phyloP scores from a whole-genome alignment of 1,140 invertebrate species.

The Papilio machaon region DNA sequence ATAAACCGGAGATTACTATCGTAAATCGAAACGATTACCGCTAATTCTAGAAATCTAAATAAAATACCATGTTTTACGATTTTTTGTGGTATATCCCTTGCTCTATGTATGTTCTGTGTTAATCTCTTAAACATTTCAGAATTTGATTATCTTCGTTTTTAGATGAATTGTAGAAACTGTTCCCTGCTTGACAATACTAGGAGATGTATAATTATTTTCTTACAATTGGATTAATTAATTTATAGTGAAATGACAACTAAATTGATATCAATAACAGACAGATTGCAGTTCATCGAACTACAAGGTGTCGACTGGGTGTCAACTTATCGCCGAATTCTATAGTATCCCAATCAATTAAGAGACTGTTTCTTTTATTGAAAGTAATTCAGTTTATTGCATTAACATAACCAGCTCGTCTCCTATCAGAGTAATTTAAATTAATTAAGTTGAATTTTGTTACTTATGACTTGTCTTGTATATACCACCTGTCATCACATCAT shows the following conservation, averaged over 20 bases:
- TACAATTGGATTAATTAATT: no score
- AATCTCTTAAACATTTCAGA: no score
- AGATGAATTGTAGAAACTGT: no score
- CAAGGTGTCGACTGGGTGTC: not conserved
- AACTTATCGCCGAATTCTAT: constrained; percentile 9
- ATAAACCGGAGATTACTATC: not conserved
- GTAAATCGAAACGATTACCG: not conserved
- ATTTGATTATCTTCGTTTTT: no score
- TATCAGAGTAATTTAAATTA: not conserved
- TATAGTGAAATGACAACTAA: not conserved
- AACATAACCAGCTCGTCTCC: constrained; percentile 14
- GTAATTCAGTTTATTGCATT: constrained; percentile 8
- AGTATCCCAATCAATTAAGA: not conserved
- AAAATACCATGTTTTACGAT: no score
- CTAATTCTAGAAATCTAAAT: not conserved
- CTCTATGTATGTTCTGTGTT: no score
- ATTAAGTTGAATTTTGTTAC: not conserved
- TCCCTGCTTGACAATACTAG: no score
- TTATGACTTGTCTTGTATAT: not conserved
- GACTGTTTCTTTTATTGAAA: not conserved
- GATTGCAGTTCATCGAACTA: not conserved
- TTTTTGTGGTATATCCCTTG: no score
- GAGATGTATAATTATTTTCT: no score
- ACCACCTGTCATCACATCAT: not conserved
- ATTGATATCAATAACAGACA: not conserved